A percentile compares a stretch with the other conserved stretches of the same genome.
These are phyloP conservation scores for Clarias macrocephalus DNA, from an alignment of 2,113 vertebrate species.

Conservation along the genomic window DNA sequence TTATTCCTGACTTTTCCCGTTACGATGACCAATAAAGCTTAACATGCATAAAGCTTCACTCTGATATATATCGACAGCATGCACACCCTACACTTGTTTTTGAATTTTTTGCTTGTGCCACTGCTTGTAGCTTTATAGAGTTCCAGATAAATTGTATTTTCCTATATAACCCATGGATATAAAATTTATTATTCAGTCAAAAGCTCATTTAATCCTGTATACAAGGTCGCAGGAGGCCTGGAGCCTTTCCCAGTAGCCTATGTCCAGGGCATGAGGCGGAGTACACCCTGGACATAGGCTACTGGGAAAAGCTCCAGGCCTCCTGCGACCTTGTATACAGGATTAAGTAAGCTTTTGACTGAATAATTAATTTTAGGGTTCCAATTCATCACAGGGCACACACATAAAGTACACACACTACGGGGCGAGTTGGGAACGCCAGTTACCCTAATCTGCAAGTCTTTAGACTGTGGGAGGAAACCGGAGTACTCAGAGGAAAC, in stretches of 20 bases:
- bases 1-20: neutral
- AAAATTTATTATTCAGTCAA: neutral
- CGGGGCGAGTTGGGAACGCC: too few species aligned
- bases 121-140: neutral
- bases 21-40: neutral
- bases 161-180: neutral
- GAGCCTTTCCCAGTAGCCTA: neutral
- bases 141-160: neutral
- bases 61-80: neutral
- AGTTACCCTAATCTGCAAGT: too few species aligned
- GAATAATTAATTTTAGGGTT: too few species aligned
- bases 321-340: too few species aligned
- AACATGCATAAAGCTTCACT: neutral
- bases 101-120: neutral
- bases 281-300: too few species aligned
- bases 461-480: too few species aligned
- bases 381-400: too few species aligned
- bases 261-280: too few species aligned
- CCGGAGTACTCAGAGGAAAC: too few species aligned
- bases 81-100: neutral
- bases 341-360: too few species aligned
- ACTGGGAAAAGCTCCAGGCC: too few species aligned
- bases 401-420: too few species aligned
- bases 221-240: neutral
- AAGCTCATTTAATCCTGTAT: neutral